Base-by-base conservation (phyloP, 1,140 invertebrate species). In the Caerostris extrusa region DNA sequence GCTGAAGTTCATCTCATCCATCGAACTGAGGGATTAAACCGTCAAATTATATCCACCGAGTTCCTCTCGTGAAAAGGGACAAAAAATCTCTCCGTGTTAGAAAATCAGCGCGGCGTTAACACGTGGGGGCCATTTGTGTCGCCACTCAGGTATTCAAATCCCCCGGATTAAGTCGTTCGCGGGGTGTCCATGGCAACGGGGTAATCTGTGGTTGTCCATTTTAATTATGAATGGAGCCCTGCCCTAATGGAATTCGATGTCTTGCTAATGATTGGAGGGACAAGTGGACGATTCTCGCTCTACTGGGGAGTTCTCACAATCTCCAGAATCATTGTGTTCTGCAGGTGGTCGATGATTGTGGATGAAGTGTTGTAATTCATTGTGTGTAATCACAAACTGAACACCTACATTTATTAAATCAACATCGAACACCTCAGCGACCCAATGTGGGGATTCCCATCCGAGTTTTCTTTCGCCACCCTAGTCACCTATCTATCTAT, bases 131-230 rank as follows among this genome's bases (percentile, higher is more conserved):
- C 61, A 67, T 67, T n/a, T 67, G 61, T 12, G 61, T 67, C n/a
- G 4, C 61, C 12, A n/a, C 12, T 67, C 61, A 67, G 61, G 61
- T 67, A 67, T 67, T 67, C 61, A 67, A 67, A n/a, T 67, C 17
- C 61, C 4, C 5, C 14, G n/a, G 61, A 64, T 64, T 64, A 64
- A n/a, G 14, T 17, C 6, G 17, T 67, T 7, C 34, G 34, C 34
- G n/a, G 4, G 5, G 61, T 67, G 14, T 5, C 61, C 61, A n/a
- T 67, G 61, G 61, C 7, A 67, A 67, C 61, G 61, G n/a, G 14
- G 61, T 67, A 67, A 67, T 67, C 61, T 67, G 61, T n/a, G 61
- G 61, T 67, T 67, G 61, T 67, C 61, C 61, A n/a, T 67, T 67
- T 67, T 67, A 67, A 67, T 67, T 67, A 67, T 67, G 61, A 67